A percentile compares a stretch with the other conserved stretches of the same genome.
Conservation (phyloP, 2,113 vertebrate genomes). For the Bufo bufo region DNA sequence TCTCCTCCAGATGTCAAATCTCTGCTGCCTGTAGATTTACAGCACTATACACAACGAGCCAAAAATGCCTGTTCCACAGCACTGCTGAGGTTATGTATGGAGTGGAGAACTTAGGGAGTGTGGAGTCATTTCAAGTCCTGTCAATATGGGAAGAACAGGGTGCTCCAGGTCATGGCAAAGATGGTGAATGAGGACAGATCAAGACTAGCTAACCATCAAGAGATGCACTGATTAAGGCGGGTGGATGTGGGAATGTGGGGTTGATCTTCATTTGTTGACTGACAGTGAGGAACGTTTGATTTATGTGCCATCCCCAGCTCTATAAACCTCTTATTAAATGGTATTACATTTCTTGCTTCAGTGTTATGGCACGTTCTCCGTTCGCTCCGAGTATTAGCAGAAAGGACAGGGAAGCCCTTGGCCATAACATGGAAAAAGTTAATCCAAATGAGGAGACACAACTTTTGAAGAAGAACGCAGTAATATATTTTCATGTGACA, state of each 20-base stretch:
- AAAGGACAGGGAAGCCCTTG: slow-evolving; percentile 28
- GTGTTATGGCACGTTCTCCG: slow-evolving; percentile 13
- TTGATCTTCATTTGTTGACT: slow-evolving; percentile 22
- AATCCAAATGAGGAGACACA: slow-evolving; percentile 2
- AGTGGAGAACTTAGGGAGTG: slow-evolving; percentile 38
- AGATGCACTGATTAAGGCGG: not conserved
- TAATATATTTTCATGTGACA: not conserved
- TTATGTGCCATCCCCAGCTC: slow-evolving; percentile 28
- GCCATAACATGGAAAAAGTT: not conserved
- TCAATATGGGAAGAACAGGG: slow-evolving; percentile 32
- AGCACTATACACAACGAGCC: slow-evolving; percentile 28
- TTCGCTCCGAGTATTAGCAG: not conserved
- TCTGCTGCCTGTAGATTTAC: slow-evolving; percentile 43
- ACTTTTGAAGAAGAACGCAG: not conserved
- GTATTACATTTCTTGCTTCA: slow-evolving; percentile 45
- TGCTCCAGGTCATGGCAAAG: slow-evolving; percentile 48
- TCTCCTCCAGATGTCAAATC: slow-evolving; percentile 49
- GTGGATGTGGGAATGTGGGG: not conserved
- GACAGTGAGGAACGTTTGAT: slow-evolving; percentile 39
- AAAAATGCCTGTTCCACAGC: slow-evolving; percentile 22
- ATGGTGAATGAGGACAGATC: slow-evolving; percentile 32
- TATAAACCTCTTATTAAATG: slow-evolving; percentile 51
- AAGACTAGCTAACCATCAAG: slow-evolving; percentile 11
- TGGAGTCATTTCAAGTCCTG: slow-evolving; percentile 30
- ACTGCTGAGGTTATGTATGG: slow-evolving; percentile 15